Conservation (phyloP, 1,140 invertebrate genomes). For the Saxidomus purpurata region DNA sequence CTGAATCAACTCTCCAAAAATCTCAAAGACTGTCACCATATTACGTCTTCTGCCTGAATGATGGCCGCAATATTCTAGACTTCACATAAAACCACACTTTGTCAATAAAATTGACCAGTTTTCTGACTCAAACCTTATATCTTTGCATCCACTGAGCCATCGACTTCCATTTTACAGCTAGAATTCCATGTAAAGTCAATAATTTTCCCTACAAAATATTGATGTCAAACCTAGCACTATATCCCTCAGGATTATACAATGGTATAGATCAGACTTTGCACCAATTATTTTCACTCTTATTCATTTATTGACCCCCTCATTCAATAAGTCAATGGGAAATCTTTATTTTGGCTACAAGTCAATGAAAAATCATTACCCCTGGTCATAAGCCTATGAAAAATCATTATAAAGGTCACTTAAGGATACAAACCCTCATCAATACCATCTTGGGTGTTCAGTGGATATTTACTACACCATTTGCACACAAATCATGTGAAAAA, state of each 20-base stretch:
- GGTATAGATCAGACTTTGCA: constrained; percentile 60
- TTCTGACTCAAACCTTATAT: constrained; percentile 66
- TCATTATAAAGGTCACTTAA: constrained; percentile 31
- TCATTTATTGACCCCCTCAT: constrained; percentile 25
- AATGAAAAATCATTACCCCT: constrained; percentile 57
- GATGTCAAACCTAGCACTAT: constrained; percentile 51
- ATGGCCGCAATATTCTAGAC: constrained; percentile 56
- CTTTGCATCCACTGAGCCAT: constrained; percentile 51
- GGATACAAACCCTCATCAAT: constrained; percentile 41
- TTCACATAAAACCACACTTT: constrained; percentile 55
- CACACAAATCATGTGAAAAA: neutral
- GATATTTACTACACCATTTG: neutral
- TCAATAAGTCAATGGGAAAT: constrained; percentile 65
- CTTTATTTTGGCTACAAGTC: constrained; percentile 65
- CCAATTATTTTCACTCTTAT: constrained; percentile 56
- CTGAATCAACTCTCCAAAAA: neutral
- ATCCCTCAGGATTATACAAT: constrained; percentile 69
- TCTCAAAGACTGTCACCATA: neutral
- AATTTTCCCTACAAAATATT: constrained; percentile 70
- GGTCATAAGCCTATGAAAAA: constrained; percentile 53
- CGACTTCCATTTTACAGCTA: constrained; percentile 66
- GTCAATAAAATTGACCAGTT: constrained; percentile 71
- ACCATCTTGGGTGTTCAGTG: constrained; percentile 9
- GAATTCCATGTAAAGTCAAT: constrained; percentile 67
- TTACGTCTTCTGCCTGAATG: constrained; percentile 42